These are phyloP conservation scores for Piaya cayana DNA, from an alignment of 2,113 vertebrate genomes.

Conservation along the genomic window DNA sequence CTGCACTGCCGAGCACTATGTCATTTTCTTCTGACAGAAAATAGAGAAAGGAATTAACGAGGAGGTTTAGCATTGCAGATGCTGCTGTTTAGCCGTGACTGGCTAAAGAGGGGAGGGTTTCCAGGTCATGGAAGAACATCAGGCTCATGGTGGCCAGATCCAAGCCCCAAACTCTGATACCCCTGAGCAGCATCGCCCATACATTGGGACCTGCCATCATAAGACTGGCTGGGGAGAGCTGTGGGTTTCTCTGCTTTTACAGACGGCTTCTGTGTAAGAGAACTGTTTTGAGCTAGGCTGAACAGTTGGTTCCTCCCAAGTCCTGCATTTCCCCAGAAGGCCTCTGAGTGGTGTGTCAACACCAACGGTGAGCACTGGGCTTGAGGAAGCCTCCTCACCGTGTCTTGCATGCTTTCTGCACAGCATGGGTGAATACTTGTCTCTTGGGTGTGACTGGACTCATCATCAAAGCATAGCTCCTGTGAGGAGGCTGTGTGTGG, in stretches of 20 bases:
- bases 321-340: conserved; percentile 71
- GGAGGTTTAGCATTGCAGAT: accelerated
- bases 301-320: neutral
- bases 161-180: accelerated
- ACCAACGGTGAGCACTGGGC: conserved; percentile 23
- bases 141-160: neutral
- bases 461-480: neutral
- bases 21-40: neutral
- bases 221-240: neutral
- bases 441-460: neutral
- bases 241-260: neutral
- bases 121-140: accelerated
- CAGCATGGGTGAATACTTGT: neutral
- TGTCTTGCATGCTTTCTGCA: neutral
- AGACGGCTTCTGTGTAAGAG: accelerated
- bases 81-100: neutral
- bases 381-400: neutral
- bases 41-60: neutral
- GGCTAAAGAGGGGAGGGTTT: neutral
- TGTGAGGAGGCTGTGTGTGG: neutral
- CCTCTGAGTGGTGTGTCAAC: conserved; percentile 78
- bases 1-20: neutral
- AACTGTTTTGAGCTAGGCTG: neutral
- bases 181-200: accelerated
- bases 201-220: accelerated